Percentiles rank a stretch among this genome's conserved stretches.
Conservation (phyloP, 2,113 vertebrate genomes). For the Erythrolamprus reginae region DNA sequence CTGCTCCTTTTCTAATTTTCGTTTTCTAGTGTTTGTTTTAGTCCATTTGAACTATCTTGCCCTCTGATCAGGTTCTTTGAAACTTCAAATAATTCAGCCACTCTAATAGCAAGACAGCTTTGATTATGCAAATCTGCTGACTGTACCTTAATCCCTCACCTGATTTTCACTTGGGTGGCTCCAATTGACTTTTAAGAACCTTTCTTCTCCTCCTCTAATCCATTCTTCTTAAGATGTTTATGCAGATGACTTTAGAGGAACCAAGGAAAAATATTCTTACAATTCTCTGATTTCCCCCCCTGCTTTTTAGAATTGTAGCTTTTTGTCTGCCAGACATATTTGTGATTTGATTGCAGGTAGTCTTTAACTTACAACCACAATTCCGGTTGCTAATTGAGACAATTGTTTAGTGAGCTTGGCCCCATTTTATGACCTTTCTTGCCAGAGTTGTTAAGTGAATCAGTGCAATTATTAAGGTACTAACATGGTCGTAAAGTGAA, state of each 20-base stretch:
- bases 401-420: not conserved
- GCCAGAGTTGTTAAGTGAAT: not conserved
- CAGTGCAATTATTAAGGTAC: too few relatives aligned
- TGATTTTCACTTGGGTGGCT: not conserved
- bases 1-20: not conserved
- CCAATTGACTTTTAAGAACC: not conserved
- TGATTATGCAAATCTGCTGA: not conserved
- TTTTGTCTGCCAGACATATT: not conserved
- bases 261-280: not conserved
- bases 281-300: not conserved
- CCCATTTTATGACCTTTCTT: not conserved
- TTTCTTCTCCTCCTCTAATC: not conserved
- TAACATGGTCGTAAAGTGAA: too few relatives aligned
- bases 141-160: not conserved
- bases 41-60: not conserved
- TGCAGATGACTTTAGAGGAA: not conserved
- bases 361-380: not conserved
- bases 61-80: not conserved
- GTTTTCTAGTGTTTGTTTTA: not conserved
- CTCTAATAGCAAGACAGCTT: not conserved
- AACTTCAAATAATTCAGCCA: not conserved
- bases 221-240: not conserved
- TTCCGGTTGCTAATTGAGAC: not conserved
- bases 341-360: not conserved
- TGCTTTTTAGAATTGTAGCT: not conserved